Percentiles rank a stretch among this genome's conserved stretches.
These are phyloP conservation scores for Heterohyrax brucei DNA, from an alignment of 2,797 vertebrate species.

Conservation along the genomic window DNA sequence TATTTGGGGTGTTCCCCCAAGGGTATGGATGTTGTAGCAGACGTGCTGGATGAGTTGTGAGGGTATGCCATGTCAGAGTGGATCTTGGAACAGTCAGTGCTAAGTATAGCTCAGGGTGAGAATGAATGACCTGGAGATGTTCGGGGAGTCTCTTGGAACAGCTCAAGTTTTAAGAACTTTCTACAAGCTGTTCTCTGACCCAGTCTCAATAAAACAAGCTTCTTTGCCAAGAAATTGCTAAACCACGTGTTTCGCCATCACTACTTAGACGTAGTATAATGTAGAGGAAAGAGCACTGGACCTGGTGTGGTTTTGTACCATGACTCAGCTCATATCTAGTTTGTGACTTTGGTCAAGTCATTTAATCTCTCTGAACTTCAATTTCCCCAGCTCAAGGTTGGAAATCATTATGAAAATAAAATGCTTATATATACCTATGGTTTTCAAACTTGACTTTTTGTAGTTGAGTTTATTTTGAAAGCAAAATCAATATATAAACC, in stretches of 20 bases:
- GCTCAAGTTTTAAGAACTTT: constrained; percentile 67
- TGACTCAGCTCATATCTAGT: not conserved
- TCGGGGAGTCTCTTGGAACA: constrained; percentile 61
- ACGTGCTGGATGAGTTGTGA: not conserved
- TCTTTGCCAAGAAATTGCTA: constrained; percentile 77
- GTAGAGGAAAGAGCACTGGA: constrained; percentile 70
- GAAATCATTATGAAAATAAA: constrained; percentile 13
- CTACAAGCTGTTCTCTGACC: constrained; percentile 65
- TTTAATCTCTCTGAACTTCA: not conserved
- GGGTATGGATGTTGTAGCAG: not conserved
- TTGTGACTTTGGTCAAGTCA: not conserved
- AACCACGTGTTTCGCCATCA: constrained; percentile 66
- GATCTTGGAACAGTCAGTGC: not conserved
- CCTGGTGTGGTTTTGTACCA: not conserved
- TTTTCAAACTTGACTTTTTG: not conserved
- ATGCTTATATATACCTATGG: not conserved
- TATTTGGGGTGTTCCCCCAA: not conserved
- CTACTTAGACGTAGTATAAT: not conserved
- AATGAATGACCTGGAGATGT: not conserved
- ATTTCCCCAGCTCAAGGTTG: not conserved
- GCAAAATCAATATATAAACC: not conserved
- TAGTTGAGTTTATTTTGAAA: not conserved
- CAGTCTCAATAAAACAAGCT: constrained; percentile 55
- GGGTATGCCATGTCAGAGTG: not conserved
- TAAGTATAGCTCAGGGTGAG: not conserved